phyloP scores from a whole-genome alignment of 2,113 vertebrate species.

The Aphelocoma coerulescens region DNA sequence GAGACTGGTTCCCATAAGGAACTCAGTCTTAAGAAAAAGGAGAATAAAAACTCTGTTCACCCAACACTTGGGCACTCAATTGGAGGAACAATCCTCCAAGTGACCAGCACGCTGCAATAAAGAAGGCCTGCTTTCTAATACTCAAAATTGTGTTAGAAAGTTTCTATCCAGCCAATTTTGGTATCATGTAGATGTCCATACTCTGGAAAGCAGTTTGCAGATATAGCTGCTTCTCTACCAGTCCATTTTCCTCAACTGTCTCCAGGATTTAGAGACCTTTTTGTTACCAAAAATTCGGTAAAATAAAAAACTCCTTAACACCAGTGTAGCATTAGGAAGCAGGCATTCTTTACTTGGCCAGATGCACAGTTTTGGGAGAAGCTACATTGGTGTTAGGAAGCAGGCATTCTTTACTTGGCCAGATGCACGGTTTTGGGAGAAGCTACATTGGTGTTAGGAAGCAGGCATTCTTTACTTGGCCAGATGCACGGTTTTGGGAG shows the following conservation, averaged over 20 bases:
- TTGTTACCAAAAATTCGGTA: background rate
- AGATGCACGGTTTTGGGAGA: background rate
- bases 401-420: background rate
- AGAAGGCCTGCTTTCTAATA: background rate
- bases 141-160: background rate
- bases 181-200: background rate
- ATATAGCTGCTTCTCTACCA: background rate
- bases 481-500: background rate
- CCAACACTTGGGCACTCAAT: background rate
- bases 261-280: background rate
- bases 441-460: background rate
- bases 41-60: background rate
- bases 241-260: background rate
- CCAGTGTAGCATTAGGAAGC: background rate
- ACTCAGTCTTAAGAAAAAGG: background rate
- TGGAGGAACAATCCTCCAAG: background rate
- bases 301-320: background rate
- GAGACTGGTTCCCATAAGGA: background rate
- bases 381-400: background rate
- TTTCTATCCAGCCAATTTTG: background rate
- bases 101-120: background rate
- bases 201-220: background rate
- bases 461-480: background rate
- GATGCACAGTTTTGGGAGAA: background rate
- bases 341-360: background rate